Conservation (phyloP, 2,113 vertebrate genomes). For the Megatriorchis doriae region DNA sequence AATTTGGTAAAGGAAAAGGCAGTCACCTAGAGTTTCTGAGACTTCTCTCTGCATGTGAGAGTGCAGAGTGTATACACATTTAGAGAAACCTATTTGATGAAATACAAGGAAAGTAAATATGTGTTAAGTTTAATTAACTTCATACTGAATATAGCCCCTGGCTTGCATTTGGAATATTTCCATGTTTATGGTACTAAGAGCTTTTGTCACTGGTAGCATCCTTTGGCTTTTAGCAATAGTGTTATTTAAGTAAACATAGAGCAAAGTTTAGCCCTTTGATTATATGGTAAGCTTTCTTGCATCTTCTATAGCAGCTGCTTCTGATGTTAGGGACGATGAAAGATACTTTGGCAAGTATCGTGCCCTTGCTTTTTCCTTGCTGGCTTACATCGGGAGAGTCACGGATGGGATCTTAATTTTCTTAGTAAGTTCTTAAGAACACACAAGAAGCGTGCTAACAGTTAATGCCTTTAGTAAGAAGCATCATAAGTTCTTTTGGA, state of each 20-base stretch:
- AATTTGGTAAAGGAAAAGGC: not conserved
- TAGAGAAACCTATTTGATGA: not conserved
- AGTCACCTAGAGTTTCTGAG: not conserved
- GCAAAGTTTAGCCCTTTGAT: not conserved
- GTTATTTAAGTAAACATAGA: not conserved
- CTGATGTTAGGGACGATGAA: not conserved
- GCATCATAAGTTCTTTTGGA: not conserved
- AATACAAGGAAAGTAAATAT: not conserved
- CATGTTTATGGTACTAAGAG: not conserved
- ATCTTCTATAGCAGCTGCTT: not conserved
- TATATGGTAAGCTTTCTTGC: not conserved
- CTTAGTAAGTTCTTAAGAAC: not conserved
- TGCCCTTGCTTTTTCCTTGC: not conserved
- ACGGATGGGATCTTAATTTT: not conserved
- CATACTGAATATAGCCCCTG: not conserved
- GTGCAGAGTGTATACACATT: not conserved
- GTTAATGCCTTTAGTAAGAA: not conserved
- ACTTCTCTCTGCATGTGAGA: not conserved
- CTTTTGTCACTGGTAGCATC: not conserved
- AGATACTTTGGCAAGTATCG: not conserved
- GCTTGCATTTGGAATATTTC: not conserved
- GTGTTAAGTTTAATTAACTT: not conserved
- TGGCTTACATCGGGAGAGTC: not conserved
- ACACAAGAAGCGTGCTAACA: not conserved
- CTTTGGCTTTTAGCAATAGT: not conserved